Conservation (phyloP, 2,888 invertebrate genomes). For the Oligia fasciuncula region DNA sequence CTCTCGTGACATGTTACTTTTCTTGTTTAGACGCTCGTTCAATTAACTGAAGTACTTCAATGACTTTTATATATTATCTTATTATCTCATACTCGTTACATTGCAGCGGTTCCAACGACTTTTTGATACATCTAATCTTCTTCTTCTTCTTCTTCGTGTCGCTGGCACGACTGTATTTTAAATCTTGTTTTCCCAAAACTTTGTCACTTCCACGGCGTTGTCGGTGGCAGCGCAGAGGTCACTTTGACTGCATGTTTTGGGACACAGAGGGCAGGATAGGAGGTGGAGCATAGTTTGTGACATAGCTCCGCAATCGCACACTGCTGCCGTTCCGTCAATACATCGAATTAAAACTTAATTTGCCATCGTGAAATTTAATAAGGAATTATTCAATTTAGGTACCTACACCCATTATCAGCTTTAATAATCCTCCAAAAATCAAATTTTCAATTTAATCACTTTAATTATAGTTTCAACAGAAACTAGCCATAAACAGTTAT, state of each 20-base stretch:
- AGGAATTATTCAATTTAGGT: constrained; percentile 18
- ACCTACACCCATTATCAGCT: constrained; percentile 6
- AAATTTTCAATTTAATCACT: constrained; percentile 5
- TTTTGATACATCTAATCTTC: neutral
- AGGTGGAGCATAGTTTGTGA: too few relatives aligned
- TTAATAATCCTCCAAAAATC: constrained; percentile 12
- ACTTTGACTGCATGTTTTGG: too few relatives aligned
- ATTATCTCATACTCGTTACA: neutral
- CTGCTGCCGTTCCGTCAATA: neutral
- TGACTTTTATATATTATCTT: too few relatives aligned
- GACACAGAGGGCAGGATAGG: too few relatives aligned
- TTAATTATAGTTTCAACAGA: constrained; percentile 24
- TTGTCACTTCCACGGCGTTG: too few relatives aligned
- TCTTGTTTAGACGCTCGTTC: neutral
- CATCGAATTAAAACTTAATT: constrained; percentile 5
- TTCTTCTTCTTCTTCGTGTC: too few relatives aligned
- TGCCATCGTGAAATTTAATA: constrained; percentile 7
- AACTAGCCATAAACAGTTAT: constrained; percentile 27
- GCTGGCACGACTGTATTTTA: too few relatives aligned
- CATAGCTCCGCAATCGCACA: too few relatives aligned
- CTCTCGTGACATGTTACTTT: neutral
- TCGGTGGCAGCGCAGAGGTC: too few relatives aligned
- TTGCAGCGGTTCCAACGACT: neutral
- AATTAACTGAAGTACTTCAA: neutral
- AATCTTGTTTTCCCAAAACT: too few relatives aligned